Evolutionary conservation across 2,113 vertebrate species (phyloP).

Genomic region (Orthonyx spaldingii): DNA sequence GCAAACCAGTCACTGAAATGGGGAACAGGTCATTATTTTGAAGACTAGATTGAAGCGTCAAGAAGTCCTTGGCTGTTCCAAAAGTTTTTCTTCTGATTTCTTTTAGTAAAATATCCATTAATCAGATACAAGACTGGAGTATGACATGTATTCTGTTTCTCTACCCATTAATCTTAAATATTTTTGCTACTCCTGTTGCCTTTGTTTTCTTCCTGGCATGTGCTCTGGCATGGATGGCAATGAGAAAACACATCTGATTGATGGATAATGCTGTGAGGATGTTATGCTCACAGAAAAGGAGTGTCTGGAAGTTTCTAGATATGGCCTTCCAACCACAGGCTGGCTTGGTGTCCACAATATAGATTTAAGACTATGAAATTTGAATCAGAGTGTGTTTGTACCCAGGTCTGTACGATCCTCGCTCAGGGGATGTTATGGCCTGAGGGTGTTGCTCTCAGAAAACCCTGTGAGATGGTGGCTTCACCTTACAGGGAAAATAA

Average conservation of each 20-base stretch:
- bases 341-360: not conserved
- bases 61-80: not conserved
- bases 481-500: not conserved
- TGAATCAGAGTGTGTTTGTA: not conserved
- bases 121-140: not conserved
- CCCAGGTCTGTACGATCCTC: rapidly evolving
- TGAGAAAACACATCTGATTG: not conserved
- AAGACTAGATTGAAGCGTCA: not conserved
- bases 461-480: not conserved
- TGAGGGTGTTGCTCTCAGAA: not conserved
- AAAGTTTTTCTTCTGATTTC: not conserved
- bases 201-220: not conserved
- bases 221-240: rapidly evolving
- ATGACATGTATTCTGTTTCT: not conserved
- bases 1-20: not conserved
- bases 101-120: not conserved
- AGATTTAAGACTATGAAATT: not conserved
- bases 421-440: too few species aligned
- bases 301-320: not conserved
- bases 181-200: not conserved
- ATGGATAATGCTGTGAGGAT: not conserved
- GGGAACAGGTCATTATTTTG: not conserved
- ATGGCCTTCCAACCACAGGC: not conserved
- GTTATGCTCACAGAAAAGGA: not conserved
- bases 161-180: not conserved